Evolutionary conservation across 1,140 invertebrate species (phyloP).

Genomic region (Halictus rubicundus): DNA sequence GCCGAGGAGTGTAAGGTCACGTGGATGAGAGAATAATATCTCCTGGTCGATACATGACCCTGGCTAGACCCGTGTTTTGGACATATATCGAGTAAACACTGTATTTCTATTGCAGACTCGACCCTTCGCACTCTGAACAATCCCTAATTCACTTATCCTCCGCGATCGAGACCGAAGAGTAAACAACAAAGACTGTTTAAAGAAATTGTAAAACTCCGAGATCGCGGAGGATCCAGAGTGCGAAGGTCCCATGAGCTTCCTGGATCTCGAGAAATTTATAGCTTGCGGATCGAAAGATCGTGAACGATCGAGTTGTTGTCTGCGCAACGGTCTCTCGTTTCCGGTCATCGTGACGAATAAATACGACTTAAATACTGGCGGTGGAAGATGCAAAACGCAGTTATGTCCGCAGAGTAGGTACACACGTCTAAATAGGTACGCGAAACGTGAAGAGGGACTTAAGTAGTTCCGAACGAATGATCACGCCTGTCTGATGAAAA

Average conservation of each 20-base stretch:
- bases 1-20: too few relatives aligned
- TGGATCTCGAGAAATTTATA: neutral
- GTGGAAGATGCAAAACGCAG: slow-evolving; percentile 60
- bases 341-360: slow-evolving; percentile 45
- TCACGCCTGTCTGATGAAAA: slow-evolving; percentile 46
- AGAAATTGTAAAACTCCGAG: neutral
- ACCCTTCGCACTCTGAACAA: slow-evolving; percentile 1
- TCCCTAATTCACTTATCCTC: too few relatives aligned
- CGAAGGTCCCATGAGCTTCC: neutral
- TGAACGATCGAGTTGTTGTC: slow-evolving; percentile 3
- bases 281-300: too few relatives aligned
- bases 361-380: slow-evolving; percentile 67
- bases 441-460: slow-evolving; percentile 47
- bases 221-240: neutral
- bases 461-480: slow-evolving; percentile 56
- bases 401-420: slow-evolving; percentile 54
- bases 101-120: neutral
- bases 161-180: neutral
- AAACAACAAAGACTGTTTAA: neutral
- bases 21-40: too few relatives aligned
- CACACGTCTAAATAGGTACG: slow-evolving; percentile 53
- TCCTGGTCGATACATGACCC: too few relatives aligned
- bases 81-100: too few relatives aligned
- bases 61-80: too few relatives aligned
- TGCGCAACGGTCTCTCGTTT: neutral